Evolutionary conservation across 2,797 vertebrate genomes (phyloP).

Genomic region (Sebastes hubbsi): DNA sequence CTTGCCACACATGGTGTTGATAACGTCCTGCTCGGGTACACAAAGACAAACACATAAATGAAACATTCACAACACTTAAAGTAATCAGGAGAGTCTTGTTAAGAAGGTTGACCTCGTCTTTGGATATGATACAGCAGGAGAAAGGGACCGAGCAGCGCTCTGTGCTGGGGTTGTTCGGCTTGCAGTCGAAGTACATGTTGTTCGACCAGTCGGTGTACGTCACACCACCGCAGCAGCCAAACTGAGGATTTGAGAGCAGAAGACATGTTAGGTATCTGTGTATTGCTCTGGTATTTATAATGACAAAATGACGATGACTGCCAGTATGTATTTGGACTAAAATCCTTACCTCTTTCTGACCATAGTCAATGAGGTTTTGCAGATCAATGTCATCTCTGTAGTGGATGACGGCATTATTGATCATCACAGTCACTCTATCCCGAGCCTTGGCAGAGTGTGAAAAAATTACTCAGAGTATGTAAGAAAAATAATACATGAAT

Average conservation of each 20-base stretch:
- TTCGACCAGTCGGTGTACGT: conserved; percentile 92
- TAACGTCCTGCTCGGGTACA: conserved; percentile 76
- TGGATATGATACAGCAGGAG: conserved; percentile 88
- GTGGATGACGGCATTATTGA: conserved; percentile 88
- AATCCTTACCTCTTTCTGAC: conserved; percentile 89
- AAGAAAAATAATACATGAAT: background rate
- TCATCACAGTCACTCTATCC: conserved; percentile 87
- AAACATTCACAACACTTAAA: background rate
- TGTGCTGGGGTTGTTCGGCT: conserved; percentile 83
- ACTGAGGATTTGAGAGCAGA: conserved; percentile 74
- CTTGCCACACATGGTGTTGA: conserved; percentile 96
- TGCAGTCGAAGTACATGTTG: conserved; percentile 96
- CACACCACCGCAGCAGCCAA: conserved; percentile 90
- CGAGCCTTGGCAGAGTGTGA: conserved; percentile 80
- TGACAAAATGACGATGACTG: background rate
- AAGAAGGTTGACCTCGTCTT: conserved; percentile 74
- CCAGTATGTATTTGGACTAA: background rate
- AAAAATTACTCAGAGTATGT: background rate
- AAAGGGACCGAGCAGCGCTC: conserved; percentile 95
- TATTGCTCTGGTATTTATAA: background rate
- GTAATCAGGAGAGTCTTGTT: too few relatives aligned
- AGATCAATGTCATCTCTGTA: conserved; percentile 94
- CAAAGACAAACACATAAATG: background rate
- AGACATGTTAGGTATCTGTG: background rate
- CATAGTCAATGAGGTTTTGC: conserved; percentile 96